A percentile compares a stretch with the other conserved stretches of the same genome.
Evolutionary conservation across 2,113 vertebrate species (phyloP).

Genomic region (Vireo altiloquus): DNA sequence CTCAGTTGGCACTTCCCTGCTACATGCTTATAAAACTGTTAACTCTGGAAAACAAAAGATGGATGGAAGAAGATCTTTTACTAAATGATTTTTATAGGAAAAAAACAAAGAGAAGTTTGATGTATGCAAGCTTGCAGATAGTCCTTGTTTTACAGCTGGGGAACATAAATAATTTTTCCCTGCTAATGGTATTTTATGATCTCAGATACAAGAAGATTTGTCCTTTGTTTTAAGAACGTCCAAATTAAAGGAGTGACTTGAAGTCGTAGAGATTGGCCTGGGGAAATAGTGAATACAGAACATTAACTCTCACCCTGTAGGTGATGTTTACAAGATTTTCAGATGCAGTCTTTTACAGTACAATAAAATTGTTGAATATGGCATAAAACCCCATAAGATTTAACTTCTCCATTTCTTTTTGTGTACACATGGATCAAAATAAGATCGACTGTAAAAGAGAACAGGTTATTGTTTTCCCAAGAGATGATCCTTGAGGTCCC

Average conservation of each 20-base stretch:
- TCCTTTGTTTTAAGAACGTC: neutral
- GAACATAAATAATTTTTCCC: neutral
- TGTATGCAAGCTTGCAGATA: neutral
- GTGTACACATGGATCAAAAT: neutral
- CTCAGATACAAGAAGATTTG: neutral
- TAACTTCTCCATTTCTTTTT: neutral
- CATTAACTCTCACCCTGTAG: neutral
- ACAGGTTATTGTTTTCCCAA: neutral
- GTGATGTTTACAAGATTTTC: neutral
- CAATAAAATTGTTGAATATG: neutral
- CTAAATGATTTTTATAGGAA: neutral
- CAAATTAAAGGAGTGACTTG: neutral
- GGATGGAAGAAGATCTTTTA: neutral
- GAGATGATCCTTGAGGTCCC: neutral
- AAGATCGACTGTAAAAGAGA: neutral
- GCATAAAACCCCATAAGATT: neutral
- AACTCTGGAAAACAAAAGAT: neutral
- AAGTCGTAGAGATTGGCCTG: neutral
- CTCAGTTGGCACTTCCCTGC: neutral
- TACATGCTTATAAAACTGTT: neutral
- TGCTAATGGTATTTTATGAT: neutral
- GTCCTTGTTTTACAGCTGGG: neutral
- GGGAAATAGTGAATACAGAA: neutral
- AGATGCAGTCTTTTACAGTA: neutral
- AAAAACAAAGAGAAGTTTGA: neutral